Base-by-base conservation (phyloP, 2,113 vertebrate genomes). In the Heliornis fulica region DNA sequence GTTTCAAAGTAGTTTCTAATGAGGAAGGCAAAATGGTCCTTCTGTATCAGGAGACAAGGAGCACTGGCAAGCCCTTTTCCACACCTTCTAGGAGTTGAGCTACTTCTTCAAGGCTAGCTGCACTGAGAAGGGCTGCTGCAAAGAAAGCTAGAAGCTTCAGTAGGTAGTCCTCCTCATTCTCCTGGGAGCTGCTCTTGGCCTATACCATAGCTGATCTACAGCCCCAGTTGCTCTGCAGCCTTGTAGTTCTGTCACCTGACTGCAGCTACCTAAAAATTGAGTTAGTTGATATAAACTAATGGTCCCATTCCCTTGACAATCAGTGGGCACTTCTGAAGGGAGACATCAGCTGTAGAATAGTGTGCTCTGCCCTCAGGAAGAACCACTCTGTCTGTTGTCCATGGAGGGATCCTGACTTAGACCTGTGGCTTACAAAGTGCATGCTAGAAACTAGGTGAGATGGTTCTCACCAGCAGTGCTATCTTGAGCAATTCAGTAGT, bases 401-500 rank as follows among this genome's bases (percentile, higher is more conserved):
- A 7, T 18, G 13, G 50, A 69, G 9, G 34, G 22, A 69, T 68
- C 32, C 50, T 84, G n/a, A 26, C 25, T 77, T 68, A 41, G 54
- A 25, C 16, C 60, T 9, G 14, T 69, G 54, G 14, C 7, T 60
- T 68, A 34, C 2, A 16, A 70, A 48, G 23, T 23, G 36, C 12
- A 1, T 36, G 5, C n/a, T 59, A 32, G 56, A 63, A 75, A 48
- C 31, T 4, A 57, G 15, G 9, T 31, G 26, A 75, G 75, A 66
- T 4, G 3, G 14, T 78, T 87, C 13, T 5, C 7, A 40, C 16
- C 38, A 48, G 69, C 40, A 53, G 26, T 3, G 7, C 8, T 71
- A 26, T 15, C 15, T 6, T 1, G 4, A 50, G 11, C 0, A 1
- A 18, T 48, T 70, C 20, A 45, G 25, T 5, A 48, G 18, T n/a